Evolutionary conservation across 2,113 vertebrate species (phyloP).

Genomic region (Poecile atricapillus): DNA sequence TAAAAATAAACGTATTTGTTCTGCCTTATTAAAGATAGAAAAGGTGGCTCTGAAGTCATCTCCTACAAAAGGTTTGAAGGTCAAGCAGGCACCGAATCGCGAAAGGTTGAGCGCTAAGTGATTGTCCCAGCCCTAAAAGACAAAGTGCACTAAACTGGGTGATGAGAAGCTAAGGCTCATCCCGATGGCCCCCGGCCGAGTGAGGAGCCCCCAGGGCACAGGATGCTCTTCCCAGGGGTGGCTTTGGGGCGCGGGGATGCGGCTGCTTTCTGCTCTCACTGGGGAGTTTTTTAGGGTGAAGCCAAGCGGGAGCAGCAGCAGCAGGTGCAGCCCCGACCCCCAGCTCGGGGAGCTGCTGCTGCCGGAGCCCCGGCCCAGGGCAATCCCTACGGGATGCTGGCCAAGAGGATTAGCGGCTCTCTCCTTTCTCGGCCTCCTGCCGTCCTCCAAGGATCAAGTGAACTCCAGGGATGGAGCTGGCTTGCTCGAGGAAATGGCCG

Average conservation of each 20-base stretch:
- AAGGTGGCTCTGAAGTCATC: slow-evolving; percentile 51
- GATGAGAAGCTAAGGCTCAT: neutral
- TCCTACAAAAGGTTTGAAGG: slow-evolving; percentile 58
- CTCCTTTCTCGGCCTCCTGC: neutral
- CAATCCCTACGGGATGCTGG: neutral
- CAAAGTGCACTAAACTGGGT: neutral
- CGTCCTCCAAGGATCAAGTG: neutral
- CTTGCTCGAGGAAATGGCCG: neutral
- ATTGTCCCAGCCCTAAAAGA: slow-evolving; percentile 47
- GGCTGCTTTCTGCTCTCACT: neutral
- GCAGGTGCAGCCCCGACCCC: accelerated
- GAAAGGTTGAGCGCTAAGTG: slow-evolving; percentile 35
- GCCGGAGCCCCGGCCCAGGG: neutral
- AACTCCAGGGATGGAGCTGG: neutral
- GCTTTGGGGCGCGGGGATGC: neutral
- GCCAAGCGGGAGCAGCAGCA: neutral
- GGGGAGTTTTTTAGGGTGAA: neutral
- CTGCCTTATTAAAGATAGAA: slow-evolving; percentile 67
- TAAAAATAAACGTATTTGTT: slow-evolving; percentile 60
- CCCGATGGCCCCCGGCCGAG: accelerated
- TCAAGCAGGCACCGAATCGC: slow-evolving; percentile 13
- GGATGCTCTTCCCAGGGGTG: neutral
- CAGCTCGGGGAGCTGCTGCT: accelerated
- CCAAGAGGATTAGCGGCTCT: neutral
- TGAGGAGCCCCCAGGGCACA: neutral